Conservation (phyloP, 2,113 vertebrate genomes). For the Callopanchax toddi region DNA sequence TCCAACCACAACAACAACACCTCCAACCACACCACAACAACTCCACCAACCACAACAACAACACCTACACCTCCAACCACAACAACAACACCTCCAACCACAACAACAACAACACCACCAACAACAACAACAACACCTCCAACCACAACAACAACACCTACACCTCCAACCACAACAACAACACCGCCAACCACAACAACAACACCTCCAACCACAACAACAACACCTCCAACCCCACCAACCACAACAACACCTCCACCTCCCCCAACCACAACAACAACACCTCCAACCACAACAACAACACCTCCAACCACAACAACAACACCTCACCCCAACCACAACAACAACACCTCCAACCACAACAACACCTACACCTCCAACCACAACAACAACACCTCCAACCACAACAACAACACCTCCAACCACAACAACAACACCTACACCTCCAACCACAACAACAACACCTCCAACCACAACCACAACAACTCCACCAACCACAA, state of each 20-base stretch:
- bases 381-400: neutral
- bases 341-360: neutral
- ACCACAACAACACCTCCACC: neutral
- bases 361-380: neutral
- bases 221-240: no score
- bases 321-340: neutral
- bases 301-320: neutral
- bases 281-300: neutral
- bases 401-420: no score
- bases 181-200: neutral
- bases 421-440: neutral
- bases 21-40: neutral
- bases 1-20: neutral
- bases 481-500: neutral
- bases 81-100: neutral
- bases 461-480: neutral
- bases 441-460: neutral
- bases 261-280: neutral
- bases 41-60: neutral
- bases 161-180: slow-evolving; percentile 2
- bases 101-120: slow-evolving; percentile 10
- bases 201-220: no score
- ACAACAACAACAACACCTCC: neutral
- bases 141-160: slow-evolving; percentile 1
- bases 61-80: neutral